Evolutionary conservation across 2,888 invertebrate species (phyloP).

Genomic region (Synergus itoensis): DNA sequence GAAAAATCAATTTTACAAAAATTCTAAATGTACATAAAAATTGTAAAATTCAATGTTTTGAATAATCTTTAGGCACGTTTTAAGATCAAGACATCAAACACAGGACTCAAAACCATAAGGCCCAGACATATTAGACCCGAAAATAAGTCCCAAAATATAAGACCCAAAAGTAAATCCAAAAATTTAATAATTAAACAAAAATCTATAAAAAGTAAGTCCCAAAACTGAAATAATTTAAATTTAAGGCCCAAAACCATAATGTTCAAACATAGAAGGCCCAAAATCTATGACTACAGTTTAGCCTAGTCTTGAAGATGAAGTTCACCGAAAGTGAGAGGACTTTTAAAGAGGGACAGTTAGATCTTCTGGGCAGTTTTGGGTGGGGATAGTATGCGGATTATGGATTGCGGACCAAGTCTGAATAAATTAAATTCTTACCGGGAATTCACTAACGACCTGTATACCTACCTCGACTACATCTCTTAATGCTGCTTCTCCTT

Average conservation of each 20-base stretch:
- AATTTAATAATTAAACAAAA: too few species aligned
- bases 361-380: neutral
- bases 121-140: neutral
- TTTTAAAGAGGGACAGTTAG: neutral
- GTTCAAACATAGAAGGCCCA: too few species aligned
- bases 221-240: too few species aligned
- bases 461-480: conserved; percentile 58
- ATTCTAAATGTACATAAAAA: too few species aligned
- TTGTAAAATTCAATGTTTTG: too few species aligned
- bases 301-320: neutral
- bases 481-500: conserved; percentile 56
- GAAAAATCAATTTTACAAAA: too few species aligned
- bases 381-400: neutral
- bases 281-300: neutral
- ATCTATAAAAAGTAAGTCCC: too few species aligned
- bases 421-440: conserved; percentile 73
- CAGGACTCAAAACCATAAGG: too few species aligned
- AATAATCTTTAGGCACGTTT: too few species aligned
- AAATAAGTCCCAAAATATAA: neutral
- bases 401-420: conserved; percentile 53
- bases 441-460: conserved; percentile 71
- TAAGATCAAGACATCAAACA: too few species aligned
- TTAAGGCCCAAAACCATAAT: too few species aligned
- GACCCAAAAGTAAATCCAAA: too few species aligned
- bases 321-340: neutral